Evolutionary conservation across 1,140 invertebrate species (phyloP).

Genomic region (Phocides pigmalion): DNA sequence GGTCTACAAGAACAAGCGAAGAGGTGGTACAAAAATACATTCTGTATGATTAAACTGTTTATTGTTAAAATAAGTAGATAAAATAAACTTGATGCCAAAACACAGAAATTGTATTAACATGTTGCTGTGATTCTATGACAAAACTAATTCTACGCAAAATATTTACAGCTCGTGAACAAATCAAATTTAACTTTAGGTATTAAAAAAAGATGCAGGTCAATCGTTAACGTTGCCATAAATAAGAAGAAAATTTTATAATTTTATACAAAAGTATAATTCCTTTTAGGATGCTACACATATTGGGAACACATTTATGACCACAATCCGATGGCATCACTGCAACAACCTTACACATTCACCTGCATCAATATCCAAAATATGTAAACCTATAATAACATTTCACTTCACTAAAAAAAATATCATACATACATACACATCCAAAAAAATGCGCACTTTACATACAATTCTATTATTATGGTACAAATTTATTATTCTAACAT

Average conservation of each 20-base stretch:
- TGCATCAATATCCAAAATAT: conserved; percentile 64
- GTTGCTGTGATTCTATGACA: conserved; percentile 71
- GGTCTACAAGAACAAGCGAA: neutral
- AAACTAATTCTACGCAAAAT: conserved; percentile 72
- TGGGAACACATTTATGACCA: conserved; percentile 58
- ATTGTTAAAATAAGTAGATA: conserved; percentile 84
- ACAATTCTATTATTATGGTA: conserved; percentile 65
- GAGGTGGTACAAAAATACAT: conserved; percentile 4
- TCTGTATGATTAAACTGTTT: conserved; percentile 71
- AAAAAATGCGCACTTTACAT: conserved; percentile 51
- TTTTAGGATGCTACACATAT: conserved; percentile 52
- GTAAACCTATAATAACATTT: conserved; percentile 55
- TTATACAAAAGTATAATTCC: conserved; percentile 51
- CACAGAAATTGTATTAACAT: conserved; percentile 79
- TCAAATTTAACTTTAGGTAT: conserved; percentile 58
- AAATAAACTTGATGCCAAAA: conserved; percentile 83
- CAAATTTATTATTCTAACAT: conserved; percentile 62
- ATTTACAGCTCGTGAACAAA: conserved; percentile 79
- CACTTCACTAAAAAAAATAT: conserved; percentile 47
- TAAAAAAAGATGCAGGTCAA: conserved; percentile 75
- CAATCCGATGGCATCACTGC: conserved; percentile 45
- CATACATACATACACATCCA: conserved; percentile 54
- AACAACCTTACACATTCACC: conserved; percentile 70
- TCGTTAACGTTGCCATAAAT: conserved; percentile 62
- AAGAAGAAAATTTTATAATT: conserved; percentile 41